Base-by-base conservation (phyloP, 1,140 invertebrate genomes). In the Vanessa atalanta region DNA sequence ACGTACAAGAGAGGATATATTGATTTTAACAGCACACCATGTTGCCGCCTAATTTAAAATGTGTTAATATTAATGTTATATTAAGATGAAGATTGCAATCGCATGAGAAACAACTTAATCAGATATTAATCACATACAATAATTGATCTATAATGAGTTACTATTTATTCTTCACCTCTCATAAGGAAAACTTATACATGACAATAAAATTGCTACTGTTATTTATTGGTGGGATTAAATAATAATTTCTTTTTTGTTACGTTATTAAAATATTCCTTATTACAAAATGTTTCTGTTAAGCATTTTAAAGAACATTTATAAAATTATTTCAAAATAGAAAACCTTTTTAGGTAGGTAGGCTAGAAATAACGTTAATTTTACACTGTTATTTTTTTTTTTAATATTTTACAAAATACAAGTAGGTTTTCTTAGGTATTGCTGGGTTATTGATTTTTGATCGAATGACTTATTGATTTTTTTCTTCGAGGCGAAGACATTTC, bases 61-160 rank as follows among this genome's bases (percentile, higher is more conserved):
- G 57, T 61, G 57, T 37, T 31, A 31, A 37, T 61, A 61, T 61
- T 61, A 26, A 37, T 23, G 53, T 57, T 23, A 57, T 57, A 57
- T 11, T 57, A 57, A 16, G 14, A 61, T 26, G 57, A 9, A 31
- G 57, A 61, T 61, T 61, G 15, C 26, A 15, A 61, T 61, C 26
- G 23, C 57, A 61, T 61, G 57, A 61, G 57, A 61, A 51, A 61
- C 26, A 13, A 61, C 3, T 57, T 16, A 23, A 57, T 57, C 55
- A 57, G 31, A 13, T 61, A 37, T 37, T 57, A 60, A 60, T 26
- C 55, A 60, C 26, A n/a, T 8, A 61, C 26, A 61, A 61, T 61
- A 61, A 61, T 61, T 61, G 57, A 61, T 61, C 26, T 61, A 61
- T 61, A 61, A 61, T 61, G n/a, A 55, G 53, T 50, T 50, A 50